A percentile compares a stretch with the other conserved stretches of the same genome.
Evolutionary conservation across 2,113 vertebrate species (phyloP).

Genomic region (western clawed frog (Xenopus tropicalis)): UCB_Xtro_10.0 CM004443.2:186584001-186584500

Average conservation of each 20-base stretch:
- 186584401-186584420: slow-evolving; percentile 11
- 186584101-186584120: too few relatives aligned
- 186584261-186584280: slow-evolving; percentile 21
- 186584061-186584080: too few relatives aligned
- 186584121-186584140: slow-evolving; percentile 3
- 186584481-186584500: neutral
- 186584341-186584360: slow-evolving; percentile 18
- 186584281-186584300: slow-evolving; percentile 27
- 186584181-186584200: slow-evolving; percentile 13
- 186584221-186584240: slow-evolving; percentile 19
- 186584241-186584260: slow-evolving; percentile 23
- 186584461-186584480: slow-evolving; percentile 12
- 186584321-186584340: slow-evolving; percentile 22
- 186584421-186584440: slow-evolving; percentile 12
- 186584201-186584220: slow-evolving; percentile 15
- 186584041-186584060: too few relatives aligned
- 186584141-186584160: neutral
- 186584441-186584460: slow-evolving; percentile 22
- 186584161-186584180: slow-evolving; percentile 27
- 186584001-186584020: too few relatives aligned
- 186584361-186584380: slow-evolving; percentile 20
- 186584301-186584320: slow-evolving; percentile 27
- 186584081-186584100: too few relatives aligned
- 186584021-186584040: too few relatives aligned
- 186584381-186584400: slow-evolving; percentile 1